Percentiles rank a stretch among this genome's conserved stretches.
phyloP scores from a whole-genome alignment of 1,140 invertebrate species.

The Sycophaga agraensis region DNA sequence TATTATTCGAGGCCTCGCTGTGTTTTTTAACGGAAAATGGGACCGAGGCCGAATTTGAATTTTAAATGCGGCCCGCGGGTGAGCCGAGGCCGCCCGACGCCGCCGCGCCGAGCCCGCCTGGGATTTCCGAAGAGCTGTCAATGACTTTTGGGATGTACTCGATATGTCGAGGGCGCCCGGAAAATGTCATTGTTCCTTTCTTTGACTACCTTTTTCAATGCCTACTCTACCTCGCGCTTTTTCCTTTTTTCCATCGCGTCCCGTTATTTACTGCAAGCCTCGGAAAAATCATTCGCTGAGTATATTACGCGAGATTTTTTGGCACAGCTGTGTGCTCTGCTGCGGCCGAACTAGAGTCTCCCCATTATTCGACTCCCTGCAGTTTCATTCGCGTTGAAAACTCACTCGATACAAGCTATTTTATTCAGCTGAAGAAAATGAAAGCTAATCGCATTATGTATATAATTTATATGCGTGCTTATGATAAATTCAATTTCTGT shows the following conservation, averaged over 20 bases:
- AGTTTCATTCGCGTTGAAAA: too few relatives aligned
- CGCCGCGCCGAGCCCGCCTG: neutral
- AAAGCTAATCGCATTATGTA: too few relatives aligned
- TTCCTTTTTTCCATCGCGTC: neutral
- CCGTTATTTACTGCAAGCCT: neutral
- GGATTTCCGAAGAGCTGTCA: neutral
- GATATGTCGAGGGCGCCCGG: neutral
- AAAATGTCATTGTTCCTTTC: neutral
- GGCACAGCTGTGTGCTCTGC: too few relatives aligned
- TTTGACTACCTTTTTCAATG: too few relatives aligned
- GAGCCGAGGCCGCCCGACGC: too few relatives aligned
- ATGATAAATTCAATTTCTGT: too few relatives aligned
- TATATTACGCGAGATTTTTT: neutral
- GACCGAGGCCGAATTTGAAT: conserved; percentile 14
- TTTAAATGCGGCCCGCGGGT: conserved; percentile 12
- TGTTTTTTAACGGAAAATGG: conserved; percentile 17
- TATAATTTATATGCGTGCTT: too few relatives aligned
- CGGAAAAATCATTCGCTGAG: neutral
- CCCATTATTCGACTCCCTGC: too few relatives aligned
- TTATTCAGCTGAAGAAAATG: too few relatives aligned
- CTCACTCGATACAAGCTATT: too few relatives aligned
- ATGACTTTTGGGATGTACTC: conserved; percentile 6
- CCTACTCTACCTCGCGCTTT: neutral
- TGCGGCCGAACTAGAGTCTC: too few relatives aligned
- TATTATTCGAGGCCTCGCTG: conserved; percentile 11